These are phyloP conservation scores for Sandelia bainsii DNA, from an alignment of 2,797 vertebrate species.

Conservation along the genomic window DNA sequence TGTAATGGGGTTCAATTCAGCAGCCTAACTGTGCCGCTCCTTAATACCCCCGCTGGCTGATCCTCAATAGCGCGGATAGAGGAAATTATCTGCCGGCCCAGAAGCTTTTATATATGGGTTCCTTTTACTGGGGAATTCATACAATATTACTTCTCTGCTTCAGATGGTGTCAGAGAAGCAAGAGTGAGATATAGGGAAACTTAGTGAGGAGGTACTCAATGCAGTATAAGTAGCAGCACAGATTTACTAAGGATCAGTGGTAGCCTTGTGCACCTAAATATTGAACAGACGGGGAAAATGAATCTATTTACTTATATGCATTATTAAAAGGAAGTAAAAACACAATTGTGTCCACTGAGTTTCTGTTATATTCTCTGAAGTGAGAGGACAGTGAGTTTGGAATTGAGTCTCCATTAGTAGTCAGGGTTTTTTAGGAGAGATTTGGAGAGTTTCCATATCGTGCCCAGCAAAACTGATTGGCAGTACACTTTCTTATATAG, in stretches of 20 bases:
- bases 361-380: slow-evolving; percentile 56
- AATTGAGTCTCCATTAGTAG: slow-evolving; percentile 58
- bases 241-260: slow-evolving; percentile 46
- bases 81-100: slow-evolving; percentile 49
- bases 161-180: slow-evolving; percentile 35
- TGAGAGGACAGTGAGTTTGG: slow-evolving; percentile 47
- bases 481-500: slow-evolving; percentile 33
- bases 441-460: slow-evolving; percentile 43
- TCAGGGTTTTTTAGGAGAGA: slow-evolving; percentile 21
- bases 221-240: slow-evolving; percentile 40
- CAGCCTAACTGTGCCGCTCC: slow-evolving; percentile 35
- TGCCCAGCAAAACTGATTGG: slow-evolving; percentile 37
- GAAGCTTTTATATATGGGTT: slow-evolving; percentile 48
- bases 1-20: slow-evolving; percentile 67
- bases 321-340: slow-evolving; percentile 72
- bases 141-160: slow-evolving; percentile 46
- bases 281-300: slow-evolving; percentile 58
- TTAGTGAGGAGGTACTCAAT: slow-evolving; percentile 42
- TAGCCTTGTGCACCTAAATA: slow-evolving; percentile 60
- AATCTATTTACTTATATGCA: slow-evolving; percentile 68
- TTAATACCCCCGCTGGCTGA: slow-evolving; percentile 48
- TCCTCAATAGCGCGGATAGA: slow-evolving; percentile 48
- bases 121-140: slow-evolving; percentile 53
- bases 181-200: slow-evolving; percentile 50
- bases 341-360: slow-evolving; percentile 54